phyloP scores from a whole-genome alignment of 1,140 invertebrate species.

The Littorina saxatilis region DNA sequence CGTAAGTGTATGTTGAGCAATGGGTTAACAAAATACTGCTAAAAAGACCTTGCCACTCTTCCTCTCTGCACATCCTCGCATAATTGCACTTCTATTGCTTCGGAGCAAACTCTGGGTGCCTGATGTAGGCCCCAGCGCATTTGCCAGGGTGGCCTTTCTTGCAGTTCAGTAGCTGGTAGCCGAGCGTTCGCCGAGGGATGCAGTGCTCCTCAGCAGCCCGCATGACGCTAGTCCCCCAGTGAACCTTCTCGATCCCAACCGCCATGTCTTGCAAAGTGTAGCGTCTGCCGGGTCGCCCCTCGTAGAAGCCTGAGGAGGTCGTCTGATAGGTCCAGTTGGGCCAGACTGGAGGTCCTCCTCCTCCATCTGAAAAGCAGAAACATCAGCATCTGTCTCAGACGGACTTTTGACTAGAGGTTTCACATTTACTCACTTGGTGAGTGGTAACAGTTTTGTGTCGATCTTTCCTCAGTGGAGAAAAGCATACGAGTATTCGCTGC shows the following conservation, averaged over 20 bases:
- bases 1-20: too few species aligned
- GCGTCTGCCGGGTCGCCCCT: neutral
- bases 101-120: neutral
- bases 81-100: too few species aligned
- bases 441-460: neutral
- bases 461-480: too few species aligned
- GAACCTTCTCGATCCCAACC: constrained; percentile 20
- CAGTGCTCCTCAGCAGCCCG: constrained; percentile 6
- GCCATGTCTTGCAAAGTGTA: neutral
- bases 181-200: constrained; percentile 12
- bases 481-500: too few species aligned
- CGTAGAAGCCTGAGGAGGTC: too few species aligned
- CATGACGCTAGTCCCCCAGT: constrained; percentile 22
- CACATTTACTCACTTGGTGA: neutral
- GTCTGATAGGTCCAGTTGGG: too few species aligned
- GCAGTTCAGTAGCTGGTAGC: constrained; percentile 5
- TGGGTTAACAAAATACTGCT: too few species aligned
- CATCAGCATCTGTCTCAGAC: constrained; percentile 6
- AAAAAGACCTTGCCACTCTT: too few species aligned
- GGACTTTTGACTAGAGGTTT: neutral
- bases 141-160: constrained; percentile 25
- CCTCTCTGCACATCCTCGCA: too few species aligned
- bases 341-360: neutral
- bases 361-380: constrained; percentile 19
- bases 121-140: constrained; percentile 17